These are phyloP conservation scores for Graphium colonna DNA, from an alignment of 2,888 invertebrate genomes.

Conservation along the genomic window DNA sequence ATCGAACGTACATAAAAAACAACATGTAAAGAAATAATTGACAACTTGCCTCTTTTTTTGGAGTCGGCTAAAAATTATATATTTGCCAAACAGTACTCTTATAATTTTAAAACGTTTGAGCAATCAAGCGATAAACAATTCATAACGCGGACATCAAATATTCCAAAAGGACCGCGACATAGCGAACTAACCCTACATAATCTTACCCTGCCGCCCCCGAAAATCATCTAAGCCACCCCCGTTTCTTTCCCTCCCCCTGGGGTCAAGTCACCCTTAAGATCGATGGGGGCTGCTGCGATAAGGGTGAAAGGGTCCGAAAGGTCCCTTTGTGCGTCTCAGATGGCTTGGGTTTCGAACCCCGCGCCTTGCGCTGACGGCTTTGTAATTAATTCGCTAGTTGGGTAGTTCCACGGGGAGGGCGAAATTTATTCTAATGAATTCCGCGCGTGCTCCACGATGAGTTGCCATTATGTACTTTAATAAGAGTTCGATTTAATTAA, in stretches of 20 bases:
- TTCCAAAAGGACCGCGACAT: conserved; percentile 20
- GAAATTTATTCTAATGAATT: conserved; percentile 59
- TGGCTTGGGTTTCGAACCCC: conserved; percentile 56
- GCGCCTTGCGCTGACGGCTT: conserved; percentile 75
- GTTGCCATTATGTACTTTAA: conserved; percentile 24
- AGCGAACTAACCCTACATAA: conserved; percentile 70
- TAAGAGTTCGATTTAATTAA: neutral
- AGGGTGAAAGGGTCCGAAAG: conserved; percentile 64
- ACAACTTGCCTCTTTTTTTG: no score
- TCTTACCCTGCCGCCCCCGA: conserved; percentile 49
- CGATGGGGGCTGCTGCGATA: conserved; percentile 77
- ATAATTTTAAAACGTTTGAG: no score
- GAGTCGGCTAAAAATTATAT: no score
- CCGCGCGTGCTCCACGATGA: conserved; percentile 33
- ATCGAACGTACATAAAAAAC: no score
- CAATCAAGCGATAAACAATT: neutral
- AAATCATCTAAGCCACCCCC: conserved; percentile 58
- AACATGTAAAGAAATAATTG: no score
- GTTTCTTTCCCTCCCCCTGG: conserved; percentile 70
- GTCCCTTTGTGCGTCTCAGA: conserved; percentile 72
- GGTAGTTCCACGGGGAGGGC: conserved; percentile 65
- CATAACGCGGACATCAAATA: conserved; percentile 12
- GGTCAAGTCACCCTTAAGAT: conserved; percentile 79
- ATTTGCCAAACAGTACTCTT: no score
- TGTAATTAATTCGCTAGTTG: conserved; percentile 79